These are phyloP conservation scores for Lacanobia wlatinum DNA, from an alignment of 2,888 invertebrate genomes.

Conservation along the genomic window DNA sequence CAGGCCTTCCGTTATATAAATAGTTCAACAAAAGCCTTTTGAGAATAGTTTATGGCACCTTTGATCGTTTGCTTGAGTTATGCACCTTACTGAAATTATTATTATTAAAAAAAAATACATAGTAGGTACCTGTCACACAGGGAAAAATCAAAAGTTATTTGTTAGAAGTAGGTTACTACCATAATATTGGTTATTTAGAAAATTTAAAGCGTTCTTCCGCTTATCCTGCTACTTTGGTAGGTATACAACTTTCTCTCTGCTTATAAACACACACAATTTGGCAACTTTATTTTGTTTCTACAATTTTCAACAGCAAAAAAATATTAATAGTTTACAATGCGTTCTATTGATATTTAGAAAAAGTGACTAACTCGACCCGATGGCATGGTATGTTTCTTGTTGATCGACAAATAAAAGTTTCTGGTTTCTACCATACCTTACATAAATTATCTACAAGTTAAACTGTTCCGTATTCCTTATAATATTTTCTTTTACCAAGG, in stretches of 20 bases:
- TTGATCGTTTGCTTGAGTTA: conserved; percentile 34
- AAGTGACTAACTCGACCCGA: not conserved
- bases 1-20: not conserved
- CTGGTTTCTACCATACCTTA: conserved; percentile 13
- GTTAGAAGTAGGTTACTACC: not conserved
- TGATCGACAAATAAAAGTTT: conserved; percentile 7
- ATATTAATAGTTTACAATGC: not conserved
- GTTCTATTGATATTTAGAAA: not conserved
- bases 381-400: not conserved
- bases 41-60: not conserved
- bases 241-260: not conserved
- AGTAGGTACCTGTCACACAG: not conserved
- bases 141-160: conserved; percentile 1
- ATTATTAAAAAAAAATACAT: conserved; percentile 6
- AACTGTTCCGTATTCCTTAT: not conserved
- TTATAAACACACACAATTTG: not conserved
- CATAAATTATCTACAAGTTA: not conserved
- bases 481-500: not conserved
- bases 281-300: not conserved
- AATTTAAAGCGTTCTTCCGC: not conserved
- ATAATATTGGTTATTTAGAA: not conserved
- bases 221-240: conserved; percentile 1
- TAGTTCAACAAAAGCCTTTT: not conserved
- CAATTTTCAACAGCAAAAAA: not conserved
- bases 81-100: conserved; percentile 11